Evolutionary conservation across 2,888 invertebrate species (phyloP), one percentile per base, ranked within the genome.

Genomic region (Acanthopleura granulata): DNA sequence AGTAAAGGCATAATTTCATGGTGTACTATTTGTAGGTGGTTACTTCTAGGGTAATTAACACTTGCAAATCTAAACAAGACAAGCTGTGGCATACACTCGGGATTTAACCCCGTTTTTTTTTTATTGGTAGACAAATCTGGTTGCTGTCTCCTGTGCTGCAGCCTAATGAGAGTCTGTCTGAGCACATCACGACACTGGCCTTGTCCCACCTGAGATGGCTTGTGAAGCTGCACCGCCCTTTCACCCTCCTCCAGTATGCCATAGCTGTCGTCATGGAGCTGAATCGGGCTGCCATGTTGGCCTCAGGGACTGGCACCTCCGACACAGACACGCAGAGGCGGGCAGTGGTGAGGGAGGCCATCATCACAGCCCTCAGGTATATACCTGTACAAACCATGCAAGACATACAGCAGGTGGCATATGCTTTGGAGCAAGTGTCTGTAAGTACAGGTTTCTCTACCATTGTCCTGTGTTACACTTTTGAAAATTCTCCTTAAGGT

Each of bases 391-490:
- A 76, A 15, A 80, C 82, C 0, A 40, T 82, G 30, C 74, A 80
- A 73, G 81, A 83, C 62, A 80, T 81, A 12, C 81, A 82, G 57
- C 85, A 83, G 75, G 77, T 84, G 77, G 82, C 84, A 16, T 81
- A 77, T 72, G 80, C 82, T 22, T 72, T 85, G 18, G 74, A 78
- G 40, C 76, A 81, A 69, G 62, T 86, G 14, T 83, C 85, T 12
- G 87, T 87, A 78, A 81, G 81, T 40, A 40, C 40, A 40, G 40
- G 4, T 40, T 40, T 40, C 40, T 40, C 40, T 40, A 9, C 40
- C 40, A 40, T 40, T 40, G 40, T 40, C n/a, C n/a, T n/a, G n/a
- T n/a, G n/a, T n/a, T n/a, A n/a, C n/a, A n/a, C n/a, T n/a, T n/a
- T n/a, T n/a, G n/a, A n/a, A n/a, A n/a, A n/a, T n/a, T n/a, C n/a